phyloP scores from a whole-genome alignment of 2,113 vertebrate genomes.

The Castor canadensis region DNA sequence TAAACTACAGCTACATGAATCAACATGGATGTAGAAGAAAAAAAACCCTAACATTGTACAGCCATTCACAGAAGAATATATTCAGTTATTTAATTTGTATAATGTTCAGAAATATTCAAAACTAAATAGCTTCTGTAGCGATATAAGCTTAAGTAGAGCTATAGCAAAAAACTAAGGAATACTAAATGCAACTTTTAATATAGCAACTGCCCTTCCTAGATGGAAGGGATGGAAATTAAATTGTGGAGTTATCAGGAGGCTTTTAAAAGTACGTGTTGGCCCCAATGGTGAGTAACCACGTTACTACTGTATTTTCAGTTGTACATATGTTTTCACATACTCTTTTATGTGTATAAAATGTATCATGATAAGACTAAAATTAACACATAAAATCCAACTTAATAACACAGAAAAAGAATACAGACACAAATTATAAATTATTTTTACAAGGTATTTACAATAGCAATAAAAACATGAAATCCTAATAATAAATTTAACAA shows the following conservation, averaged over 20 bases:
- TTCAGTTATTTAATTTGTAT: not conserved
- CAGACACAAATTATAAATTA: not conserved
- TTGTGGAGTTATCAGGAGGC: too few relatives aligned
- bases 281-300: not conserved
- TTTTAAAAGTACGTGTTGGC: too few relatives aligned
- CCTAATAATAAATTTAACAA: too few relatives aligned
- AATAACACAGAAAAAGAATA: not conserved
- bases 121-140: too few relatives aligned
- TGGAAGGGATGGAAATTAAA: not conserved
- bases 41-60: constrained; percentile 12
- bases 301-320: constrained; percentile 15
- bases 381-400: not conserved
- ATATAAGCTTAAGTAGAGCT: too few relatives aligned
- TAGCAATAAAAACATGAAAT: not conserved
- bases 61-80: not conserved
- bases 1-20: not conserved
- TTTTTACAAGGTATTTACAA: not conserved
- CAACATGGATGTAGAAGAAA: not conserved
- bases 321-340: not conserved
- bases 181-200: constrained; percentile 22
- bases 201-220: not conserved
- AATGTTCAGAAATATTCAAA: constrained; percentile 33
- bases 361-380: constrained; percentile 2
- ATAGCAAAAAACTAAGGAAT: not conserved
- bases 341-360: not conserved